Evolutionary conservation across 2,797 vertebrate genomes (phyloP).

Genomic region (Brotula barbata): DNA sequence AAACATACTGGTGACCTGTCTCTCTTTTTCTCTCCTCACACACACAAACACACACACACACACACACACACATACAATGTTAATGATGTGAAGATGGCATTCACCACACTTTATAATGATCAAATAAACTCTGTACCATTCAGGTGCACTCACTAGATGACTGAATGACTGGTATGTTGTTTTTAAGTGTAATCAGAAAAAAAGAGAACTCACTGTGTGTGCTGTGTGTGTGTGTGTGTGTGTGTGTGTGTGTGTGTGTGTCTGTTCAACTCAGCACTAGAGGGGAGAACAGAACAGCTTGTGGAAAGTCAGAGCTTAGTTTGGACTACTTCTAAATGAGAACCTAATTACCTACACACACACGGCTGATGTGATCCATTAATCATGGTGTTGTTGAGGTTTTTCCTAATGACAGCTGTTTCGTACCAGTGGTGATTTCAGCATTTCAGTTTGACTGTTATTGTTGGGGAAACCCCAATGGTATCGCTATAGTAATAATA

Average conservation of each 20-base stretch:
- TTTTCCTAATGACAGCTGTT: slow-evolving; percentile 47
- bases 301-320: slow-evolving; percentile 48
- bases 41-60: slow-evolving; percentile 26
- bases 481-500: slow-evolving; percentile 7
- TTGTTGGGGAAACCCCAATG: slow-evolving; percentile 21
- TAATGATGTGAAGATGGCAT: slow-evolving; percentile 24
- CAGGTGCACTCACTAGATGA: slow-evolving; percentile 13
- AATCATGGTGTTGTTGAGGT: slow-evolving; percentile 44
- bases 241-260: slow-evolving; percentile 9
- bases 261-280: neutral
- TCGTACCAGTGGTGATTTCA: slow-evolving; percentile 11
- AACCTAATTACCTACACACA: slow-evolving; percentile 51
- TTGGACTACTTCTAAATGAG: slow-evolving; percentile 64
- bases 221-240: slow-evolving; percentile 3
- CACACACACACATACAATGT: neutral
- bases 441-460: slow-evolving; percentile 32
- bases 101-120: slow-evolving; percentile 2
- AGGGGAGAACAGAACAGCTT: slow-evolving; percentile 15
- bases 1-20: slow-evolving; percentile 24
- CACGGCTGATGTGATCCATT: slow-evolving; percentile 60
- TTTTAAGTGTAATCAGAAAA: slow-evolving; percentile 26
- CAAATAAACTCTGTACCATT: slow-evolving; percentile 22
- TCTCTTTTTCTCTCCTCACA: neutral
- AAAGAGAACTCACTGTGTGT: neutral
- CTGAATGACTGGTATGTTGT: slow-evolving; percentile 24